A percentile compares a stretch with the other conserved stretches of the same genome.
phyloP scores from a whole-genome alignment of 2,888 invertebrate species.

The Heteromurus nitidus region DNA sequence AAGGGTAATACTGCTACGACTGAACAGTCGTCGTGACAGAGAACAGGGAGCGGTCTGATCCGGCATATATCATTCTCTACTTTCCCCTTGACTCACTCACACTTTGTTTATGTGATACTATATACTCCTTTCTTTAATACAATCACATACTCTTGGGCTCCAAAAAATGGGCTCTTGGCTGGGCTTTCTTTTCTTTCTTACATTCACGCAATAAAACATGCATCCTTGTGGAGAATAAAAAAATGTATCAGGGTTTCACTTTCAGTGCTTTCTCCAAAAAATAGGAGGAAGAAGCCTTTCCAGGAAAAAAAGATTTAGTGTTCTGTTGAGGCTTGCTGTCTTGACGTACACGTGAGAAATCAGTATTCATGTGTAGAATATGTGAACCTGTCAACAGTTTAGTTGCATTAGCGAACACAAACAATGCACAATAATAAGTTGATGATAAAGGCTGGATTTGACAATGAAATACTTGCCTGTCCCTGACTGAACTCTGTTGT shows the following conservation, averaged over 20 bases:
- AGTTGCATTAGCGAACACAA: background rate
- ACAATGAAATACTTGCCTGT: no score
- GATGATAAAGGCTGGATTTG: no score
- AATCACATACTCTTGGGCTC: conserved; percentile 10
- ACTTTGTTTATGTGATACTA: background rate
- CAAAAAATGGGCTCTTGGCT: no score
- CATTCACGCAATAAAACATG: no score
- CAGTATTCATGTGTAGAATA: conserved; percentile 1
- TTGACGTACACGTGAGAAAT: background rate
- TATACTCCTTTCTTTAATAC: conserved; percentile 1
- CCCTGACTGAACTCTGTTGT: no score
- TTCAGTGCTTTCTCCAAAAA: background rate
- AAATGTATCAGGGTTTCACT: no score
- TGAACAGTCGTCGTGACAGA: no score
- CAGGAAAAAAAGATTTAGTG: conserved; percentile 5
- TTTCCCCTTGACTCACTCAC: no score
- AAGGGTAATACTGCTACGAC: background rate
- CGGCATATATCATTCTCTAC: background rate
- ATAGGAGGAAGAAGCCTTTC: background rate
- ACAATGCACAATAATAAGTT: background rate
- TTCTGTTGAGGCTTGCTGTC: conserved; percentile 5
- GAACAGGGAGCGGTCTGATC: background rate
- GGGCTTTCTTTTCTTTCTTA: no score
- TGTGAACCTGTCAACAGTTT: background rate
- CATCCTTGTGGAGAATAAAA: no score